Conservation (phyloP, 2,888 invertebrate species). For the Brachyptera risi region DNA sequence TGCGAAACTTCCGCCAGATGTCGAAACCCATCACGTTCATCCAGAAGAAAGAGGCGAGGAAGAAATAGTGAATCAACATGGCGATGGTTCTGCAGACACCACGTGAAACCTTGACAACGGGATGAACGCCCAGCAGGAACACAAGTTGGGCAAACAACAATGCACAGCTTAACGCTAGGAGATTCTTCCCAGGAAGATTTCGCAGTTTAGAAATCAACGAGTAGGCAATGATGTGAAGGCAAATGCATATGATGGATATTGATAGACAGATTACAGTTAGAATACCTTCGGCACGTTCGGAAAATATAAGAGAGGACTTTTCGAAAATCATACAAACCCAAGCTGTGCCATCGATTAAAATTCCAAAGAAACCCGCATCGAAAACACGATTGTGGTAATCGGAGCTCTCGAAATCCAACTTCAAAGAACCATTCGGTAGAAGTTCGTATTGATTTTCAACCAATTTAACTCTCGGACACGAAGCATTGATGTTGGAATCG, state of each 20-base stretch:
- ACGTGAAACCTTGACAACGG: constrained; percentile 1
- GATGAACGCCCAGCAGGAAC: constrained; percentile 25
- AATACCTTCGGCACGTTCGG: constrained; percentile 34
- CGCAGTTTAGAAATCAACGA: constrained; percentile 39
- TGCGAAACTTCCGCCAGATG: constrained; percentile 45
- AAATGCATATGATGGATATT: constrained; percentile 41
- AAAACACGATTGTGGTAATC: constrained; percentile 3
- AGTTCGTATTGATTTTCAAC: constrained; percentile 26
- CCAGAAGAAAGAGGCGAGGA: constrained; percentile 47
- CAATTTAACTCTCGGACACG: constrained; percentile 1
- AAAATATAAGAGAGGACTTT: constrained; percentile 31
- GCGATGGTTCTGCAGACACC: constrained; percentile 35
- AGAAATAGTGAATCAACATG: constrained; percentile 43
- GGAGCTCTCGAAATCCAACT: neutral
- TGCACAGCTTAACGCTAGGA: constrained; percentile 42
- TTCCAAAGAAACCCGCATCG: neutral
- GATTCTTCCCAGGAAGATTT: constrained; percentile 45
- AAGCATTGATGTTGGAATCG: neutral
- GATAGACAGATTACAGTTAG: constrained; percentile 41
- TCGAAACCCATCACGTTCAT: constrained; percentile 48
- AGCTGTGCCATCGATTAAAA: neutral
- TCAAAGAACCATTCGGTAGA: constrained; percentile 28
- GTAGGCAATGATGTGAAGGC: constrained; percentile 42
- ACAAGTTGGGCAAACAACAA: constrained; percentile 43
- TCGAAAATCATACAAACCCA: constrained; percentile 6